Evolutionary conservation across 2,797 vertebrate genomes (phyloP), one percentile per base, ranked within the genome.

Genomic region (Mycteria americana): DNA sequence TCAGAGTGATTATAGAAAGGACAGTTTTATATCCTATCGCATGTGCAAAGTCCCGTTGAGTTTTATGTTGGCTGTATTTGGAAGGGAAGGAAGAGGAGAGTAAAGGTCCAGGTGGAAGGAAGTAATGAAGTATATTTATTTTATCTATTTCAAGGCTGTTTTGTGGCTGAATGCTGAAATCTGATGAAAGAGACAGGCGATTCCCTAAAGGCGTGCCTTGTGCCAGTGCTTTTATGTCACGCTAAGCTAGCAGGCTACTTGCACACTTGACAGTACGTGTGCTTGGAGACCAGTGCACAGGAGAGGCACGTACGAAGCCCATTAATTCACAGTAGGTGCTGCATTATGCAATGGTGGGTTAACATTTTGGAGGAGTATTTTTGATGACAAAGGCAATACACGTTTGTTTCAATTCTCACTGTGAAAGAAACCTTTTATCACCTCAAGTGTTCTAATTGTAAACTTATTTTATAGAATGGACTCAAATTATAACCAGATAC

Each of bases 401-500:
- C 65, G 25, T 51, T n/a, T 57, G 35, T 57, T 88, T 63, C 23
- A 19, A 0, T 81, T 81, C 37, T 64, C 12, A 11, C 28, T 33
- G 59, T 39, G 60, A 68, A 86, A 60, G 50, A 72, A 84, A 51
- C 13, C 39, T 76, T n/a, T 31, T 28, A 7, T 30, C 50, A 28
- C 37, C 64, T 37, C 21, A 31, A 41, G 37, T 35, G 51, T 84
- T 85, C 69, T 84, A 68, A 84, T 15, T 87, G 64, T 64, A 33
- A 73, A 64, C 53, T 84, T 72, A 2, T 50, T 85, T 89, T 81
- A 60, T 83, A 98, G 98, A 98, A 82, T 98, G 98, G 98, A 98
- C 98, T 46, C 98, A 98, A 10, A 98, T 98, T 79, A 94, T 98
- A 85, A 98, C 98, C 73, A 97, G 97, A 37, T 98, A 98, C 59